A percentile compares a stretch with the other conserved stretches of the same genome.
phyloP scores from a whole-genome alignment of 2,888 invertebrate genomes.

The Drosophila planitibia region DNA sequence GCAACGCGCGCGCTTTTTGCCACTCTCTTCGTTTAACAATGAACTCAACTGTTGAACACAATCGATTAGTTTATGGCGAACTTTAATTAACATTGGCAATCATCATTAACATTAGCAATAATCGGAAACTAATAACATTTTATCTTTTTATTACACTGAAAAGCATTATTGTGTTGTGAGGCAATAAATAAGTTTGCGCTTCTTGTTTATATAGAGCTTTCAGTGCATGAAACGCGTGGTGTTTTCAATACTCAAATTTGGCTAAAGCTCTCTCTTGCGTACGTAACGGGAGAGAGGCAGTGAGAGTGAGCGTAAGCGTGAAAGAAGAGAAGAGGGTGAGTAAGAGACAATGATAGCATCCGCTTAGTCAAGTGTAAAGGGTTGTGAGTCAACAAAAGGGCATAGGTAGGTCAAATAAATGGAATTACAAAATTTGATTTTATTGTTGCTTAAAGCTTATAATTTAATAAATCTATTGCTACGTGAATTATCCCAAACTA shows the following conservation, averaged over 20 bases:
- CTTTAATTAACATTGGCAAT: slow-evolving; percentile 8
- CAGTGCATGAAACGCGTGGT: slow-evolving; percentile 55
- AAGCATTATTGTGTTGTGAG: slow-evolving; percentile 33
- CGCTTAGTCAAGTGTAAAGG: neutral
- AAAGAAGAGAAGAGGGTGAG: neutral
- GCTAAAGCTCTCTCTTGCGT: slow-evolving; percentile 9
- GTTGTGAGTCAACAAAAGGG: slow-evolving; percentile 11
- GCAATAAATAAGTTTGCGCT: slow-evolving; percentile 29
- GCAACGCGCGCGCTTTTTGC: slow-evolving; percentile 34
- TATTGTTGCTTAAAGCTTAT: neutral
- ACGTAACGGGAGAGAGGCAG: neutral
- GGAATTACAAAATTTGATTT: neutral
- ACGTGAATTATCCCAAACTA: neutral
- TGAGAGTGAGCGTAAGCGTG: neutral
- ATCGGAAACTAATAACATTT: slow-evolving; percentile 15
- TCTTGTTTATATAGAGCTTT: slow-evolving; percentile 59
- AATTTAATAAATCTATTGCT: neutral
- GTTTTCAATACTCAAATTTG: slow-evolving; percentile 20
- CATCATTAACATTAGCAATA: slow-evolving; percentile 6
- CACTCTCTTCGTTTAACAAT: neutral
- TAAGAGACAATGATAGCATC: neutral
- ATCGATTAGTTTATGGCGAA: slow-evolving; percentile 1
- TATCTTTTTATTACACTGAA: slow-evolving; percentile 20
- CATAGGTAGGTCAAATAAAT: slow-evolving; percentile 1
- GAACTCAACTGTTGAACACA: neutral